These are phyloP conservation scores for Muschampia plurimacula DNA, from an alignment of 2,888 invertebrate genomes.

Conservation along the genomic window DNA sequence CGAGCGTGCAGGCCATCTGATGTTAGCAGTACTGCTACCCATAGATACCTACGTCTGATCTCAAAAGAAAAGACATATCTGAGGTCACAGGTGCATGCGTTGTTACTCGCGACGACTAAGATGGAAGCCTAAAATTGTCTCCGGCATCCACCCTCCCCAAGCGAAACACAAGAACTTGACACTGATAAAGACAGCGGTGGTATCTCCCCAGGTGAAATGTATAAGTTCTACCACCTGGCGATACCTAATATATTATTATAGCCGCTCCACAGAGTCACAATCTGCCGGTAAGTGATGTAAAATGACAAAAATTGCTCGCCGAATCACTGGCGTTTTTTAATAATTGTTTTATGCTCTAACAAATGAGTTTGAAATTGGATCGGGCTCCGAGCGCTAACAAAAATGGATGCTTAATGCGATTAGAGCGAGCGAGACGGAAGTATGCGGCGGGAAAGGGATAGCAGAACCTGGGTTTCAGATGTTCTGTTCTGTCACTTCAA, in stretches of 20 bases:
- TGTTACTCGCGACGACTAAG: too few relatives aligned
- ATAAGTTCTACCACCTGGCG: too few relatives aligned
- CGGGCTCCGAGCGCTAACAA: slow-evolving; percentile 85
- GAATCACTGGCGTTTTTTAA: slow-evolving; percentile 84
- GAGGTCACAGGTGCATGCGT: too few relatives aligned
- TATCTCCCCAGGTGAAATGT: too few relatives aligned
- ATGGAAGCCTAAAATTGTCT: too few relatives aligned
- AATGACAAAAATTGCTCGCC: slow-evolving; percentile 77
- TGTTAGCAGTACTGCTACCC: too few relatives aligned
- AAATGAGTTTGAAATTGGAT: slow-evolving; percentile 90
- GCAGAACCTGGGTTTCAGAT: slow-evolving; percentile 3
- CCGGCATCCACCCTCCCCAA: too few relatives aligned
- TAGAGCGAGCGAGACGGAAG: slow-evolving; percentile 80
- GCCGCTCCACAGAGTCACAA: slow-evolving; percentile 22
- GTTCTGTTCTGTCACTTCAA: not conserved
- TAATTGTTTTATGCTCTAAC: slow-evolving; percentile 85
- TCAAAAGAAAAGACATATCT: too few relatives aligned
- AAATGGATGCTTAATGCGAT: slow-evolving; percentile 89
- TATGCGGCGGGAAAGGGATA: slow-evolving; percentile 52
- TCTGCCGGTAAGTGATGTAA: slow-evolving; percentile 68
- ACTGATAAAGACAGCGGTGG: too few relatives aligned
- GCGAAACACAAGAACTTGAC: too few relatives aligned
- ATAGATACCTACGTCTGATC: too few relatives aligned
- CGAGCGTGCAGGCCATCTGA: too few relatives aligned
- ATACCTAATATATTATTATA: not conserved